Evolutionary conservation across 64 coral and sea anemone genomes (phyloP).

Genomic region (Pachyseris speciosa): DNA sequence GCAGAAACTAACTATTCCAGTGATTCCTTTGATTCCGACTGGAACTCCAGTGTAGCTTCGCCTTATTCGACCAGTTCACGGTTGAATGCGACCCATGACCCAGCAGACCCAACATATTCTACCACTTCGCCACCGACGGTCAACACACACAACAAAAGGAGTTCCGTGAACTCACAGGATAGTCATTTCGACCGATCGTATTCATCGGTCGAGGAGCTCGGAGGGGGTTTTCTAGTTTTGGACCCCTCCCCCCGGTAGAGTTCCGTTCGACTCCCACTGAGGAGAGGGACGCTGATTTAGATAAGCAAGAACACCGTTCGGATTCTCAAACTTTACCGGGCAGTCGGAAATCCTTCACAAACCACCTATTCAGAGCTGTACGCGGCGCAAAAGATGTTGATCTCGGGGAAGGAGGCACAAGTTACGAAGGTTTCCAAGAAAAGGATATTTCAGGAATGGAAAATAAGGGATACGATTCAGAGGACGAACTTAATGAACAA

Average conservation of each 20-base stretch:
- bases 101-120: neutral
- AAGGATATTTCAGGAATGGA: conserved; percentile 39
- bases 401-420: neutral
- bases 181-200: conserved; percentile 82
- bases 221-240: conserved; percentile 82
- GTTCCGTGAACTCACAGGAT: conserved; percentile 61
- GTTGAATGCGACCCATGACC: neutral
- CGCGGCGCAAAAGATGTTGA: neutral
- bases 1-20: conserved; percentile 7
- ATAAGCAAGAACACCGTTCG: neutral
- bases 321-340: neutral
- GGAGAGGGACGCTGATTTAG: conserved; percentile 28
- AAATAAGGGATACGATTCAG: conserved; percentile 49
- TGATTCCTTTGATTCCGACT: conserved; percentile 37
- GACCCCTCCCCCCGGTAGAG: conserved; percentile 62
- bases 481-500: conserved; percentile 44
- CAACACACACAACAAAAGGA: conserved; percentile 51
- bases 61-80: neutral
- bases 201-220: conserved; percentile 83
- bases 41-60: neutral
- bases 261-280: conserved; percentile 31
- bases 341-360: conserved; percentile 71
- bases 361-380: conserved; percentile 64
- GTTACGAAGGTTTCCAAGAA: neutral
- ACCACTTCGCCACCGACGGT: conserved; percentile 10